Evolutionary conservation across 1,140 invertebrate species (phyloP), one percentile per base, ranked within the genome.

Genomic region (Brachionus asplanchnoidis): DNA sequence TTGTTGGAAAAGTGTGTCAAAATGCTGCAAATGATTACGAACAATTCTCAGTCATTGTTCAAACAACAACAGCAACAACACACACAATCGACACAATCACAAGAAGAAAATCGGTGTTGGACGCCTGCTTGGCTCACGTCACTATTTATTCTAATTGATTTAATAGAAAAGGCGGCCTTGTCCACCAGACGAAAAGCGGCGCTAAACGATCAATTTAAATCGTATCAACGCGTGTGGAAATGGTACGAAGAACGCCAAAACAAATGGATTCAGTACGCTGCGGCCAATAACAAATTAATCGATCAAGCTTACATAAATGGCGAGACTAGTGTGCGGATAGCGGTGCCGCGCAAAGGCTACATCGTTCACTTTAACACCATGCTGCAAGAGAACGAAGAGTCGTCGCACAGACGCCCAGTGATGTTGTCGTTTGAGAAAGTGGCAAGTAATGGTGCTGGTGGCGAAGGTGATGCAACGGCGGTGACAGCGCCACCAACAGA

Each of bases 221-320:
- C 89, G 77, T 90, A 86, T 85, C 91, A 90, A 60, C 91, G 92
- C 56, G 88, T 92, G 32, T 96, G 95, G 95, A 94, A 94, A 87
- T 95, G 94, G 94, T 95, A 94, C 88, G 94, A 96, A 88, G 91
- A 95, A 28, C 92, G 93, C 14, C 93, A 92, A 11, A 94, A 94
- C 7, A 93, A 93, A 87, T 96, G 95, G 95, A 94, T 92, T 70
- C 90, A 92, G 32, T 95, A 95, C 87, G 93, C 93, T 1, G 88
- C 92, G 3, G 87, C 91, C 6, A 95, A 95, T 86, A 95, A 95
- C 88, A 93, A 93, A 86, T 89, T 93, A 0, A 95, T 96, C 44
- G 94, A 95, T 87, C 93, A 95, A 86, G 94, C 95, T 0, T 96
- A 95, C 87, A 93, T 40, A 14, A 84, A 56, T 44, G 84, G 66